Evolutionary conservation across 2,797 vertebrate species (phyloP).

Genomic region (Halcyon badia): DNA sequence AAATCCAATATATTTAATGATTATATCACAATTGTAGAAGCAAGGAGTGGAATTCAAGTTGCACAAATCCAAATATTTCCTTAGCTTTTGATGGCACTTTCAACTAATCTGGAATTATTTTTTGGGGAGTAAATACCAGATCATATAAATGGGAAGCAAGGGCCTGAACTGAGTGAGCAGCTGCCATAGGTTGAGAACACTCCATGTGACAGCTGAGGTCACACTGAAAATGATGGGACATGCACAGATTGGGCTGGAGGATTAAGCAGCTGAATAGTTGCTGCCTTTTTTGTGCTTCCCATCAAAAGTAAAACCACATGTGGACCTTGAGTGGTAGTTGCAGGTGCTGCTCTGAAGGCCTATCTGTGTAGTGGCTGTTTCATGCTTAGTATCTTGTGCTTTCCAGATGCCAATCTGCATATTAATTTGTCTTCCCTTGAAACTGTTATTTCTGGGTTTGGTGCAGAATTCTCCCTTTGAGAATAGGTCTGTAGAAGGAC

Average conservation of each 20-base stretch:
- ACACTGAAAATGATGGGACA: background rate
- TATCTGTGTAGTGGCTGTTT: background rate
- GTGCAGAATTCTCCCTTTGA: background rate
- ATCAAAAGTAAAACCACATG: background rate
- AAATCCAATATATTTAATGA: background rate
- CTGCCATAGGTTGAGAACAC: background rate
- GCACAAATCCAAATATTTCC: background rate
- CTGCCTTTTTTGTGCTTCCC: background rate
- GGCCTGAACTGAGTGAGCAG: rapidly evolving
- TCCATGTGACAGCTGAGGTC: background rate
- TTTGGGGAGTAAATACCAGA: background rate
- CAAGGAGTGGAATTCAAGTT: background rate
- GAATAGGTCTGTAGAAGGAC: background rate
- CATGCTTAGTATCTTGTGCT: background rate
- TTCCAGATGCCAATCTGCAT: background rate
- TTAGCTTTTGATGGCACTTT: background rate
- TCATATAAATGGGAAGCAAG: background rate
- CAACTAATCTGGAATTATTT: background rate
- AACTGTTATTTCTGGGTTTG: background rate
- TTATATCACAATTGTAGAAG: background rate
- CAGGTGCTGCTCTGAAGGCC: background rate
- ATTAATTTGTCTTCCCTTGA: background rate
- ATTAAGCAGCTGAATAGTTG: background rate
- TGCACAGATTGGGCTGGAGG: background rate
- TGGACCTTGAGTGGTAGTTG: background rate